These are phyloP conservation scores for Sphyrna mokarran DNA, from an alignment of 2,113 vertebrate genomes.

Conservation along the genomic window DNA sequence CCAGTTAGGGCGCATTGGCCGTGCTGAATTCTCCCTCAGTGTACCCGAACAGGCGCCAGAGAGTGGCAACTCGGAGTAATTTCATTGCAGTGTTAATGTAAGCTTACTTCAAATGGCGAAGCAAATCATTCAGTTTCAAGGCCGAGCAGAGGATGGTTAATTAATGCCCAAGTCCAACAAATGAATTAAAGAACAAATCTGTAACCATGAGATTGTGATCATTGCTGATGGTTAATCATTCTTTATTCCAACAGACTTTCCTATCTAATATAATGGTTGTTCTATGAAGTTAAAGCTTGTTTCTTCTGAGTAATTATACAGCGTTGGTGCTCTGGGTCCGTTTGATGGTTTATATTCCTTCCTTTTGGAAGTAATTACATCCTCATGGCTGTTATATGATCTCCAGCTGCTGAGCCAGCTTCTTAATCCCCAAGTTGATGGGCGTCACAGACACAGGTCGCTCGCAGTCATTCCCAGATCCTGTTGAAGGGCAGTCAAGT, in stretches of 20 bases:
- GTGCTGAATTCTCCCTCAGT: too few species aligned
- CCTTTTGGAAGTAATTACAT: background rate
- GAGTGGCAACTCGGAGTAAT: too few species aligned
- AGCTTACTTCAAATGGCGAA: too few species aligned
- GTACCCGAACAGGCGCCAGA: too few species aligned
- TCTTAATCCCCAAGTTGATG: background rate
- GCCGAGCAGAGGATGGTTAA: too few species aligned
- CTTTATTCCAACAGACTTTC: background rate
- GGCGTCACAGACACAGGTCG: background rate
- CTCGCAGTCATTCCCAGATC: background rate
- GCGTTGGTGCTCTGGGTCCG: background rate
- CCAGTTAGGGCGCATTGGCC: too few species aligned
- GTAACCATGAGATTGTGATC: background rate
- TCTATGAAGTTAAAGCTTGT: background rate
- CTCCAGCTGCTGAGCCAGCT: background rate
- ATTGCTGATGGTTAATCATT: background rate
- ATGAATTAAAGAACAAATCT: too few species aligned
- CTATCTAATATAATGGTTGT: background rate
- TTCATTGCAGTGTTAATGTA: too few species aligned
- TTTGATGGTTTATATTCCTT: background rate
- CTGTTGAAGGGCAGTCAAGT: background rate
- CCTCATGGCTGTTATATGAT: background rate
- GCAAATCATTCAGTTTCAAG: too few species aligned
- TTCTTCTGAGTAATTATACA: background rate
- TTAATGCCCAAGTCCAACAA: too few species aligned